Conservation (phyloP, 2,113 vertebrate genomes). For the Oreochromis spilurus region DNA sequence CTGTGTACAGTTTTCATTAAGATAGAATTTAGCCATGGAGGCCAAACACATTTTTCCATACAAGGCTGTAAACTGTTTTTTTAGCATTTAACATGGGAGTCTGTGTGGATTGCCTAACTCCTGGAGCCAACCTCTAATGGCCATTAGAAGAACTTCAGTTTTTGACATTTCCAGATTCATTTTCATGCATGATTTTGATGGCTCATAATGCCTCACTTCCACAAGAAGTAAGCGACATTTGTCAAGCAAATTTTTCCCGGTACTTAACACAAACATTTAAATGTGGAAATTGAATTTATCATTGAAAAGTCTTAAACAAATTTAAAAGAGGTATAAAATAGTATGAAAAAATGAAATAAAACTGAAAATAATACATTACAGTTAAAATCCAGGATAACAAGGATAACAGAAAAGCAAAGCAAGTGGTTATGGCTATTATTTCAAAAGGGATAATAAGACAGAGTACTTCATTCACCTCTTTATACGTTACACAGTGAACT, state of each 20-base stretch:
- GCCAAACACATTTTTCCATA: background rate
- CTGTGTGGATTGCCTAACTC: background rate
- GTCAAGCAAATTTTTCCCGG: background rate
- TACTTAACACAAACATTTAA: background rate
- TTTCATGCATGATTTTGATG: background rate
- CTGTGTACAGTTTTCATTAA: background rate
- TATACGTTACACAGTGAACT: background rate
- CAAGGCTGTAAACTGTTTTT: background rate
- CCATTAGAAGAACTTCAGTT: background rate
- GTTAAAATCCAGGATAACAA: background rate
- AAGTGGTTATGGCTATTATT: background rate
- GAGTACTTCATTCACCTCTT: background rate
- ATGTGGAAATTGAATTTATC: background rate
- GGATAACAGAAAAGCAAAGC: background rate
- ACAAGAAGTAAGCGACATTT: background rate
- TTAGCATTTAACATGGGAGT: background rate
- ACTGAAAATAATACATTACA: background rate
- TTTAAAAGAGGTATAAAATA: background rate
- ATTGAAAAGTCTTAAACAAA: background rate
- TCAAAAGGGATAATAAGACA: background rate
- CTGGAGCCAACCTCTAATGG: background rate
- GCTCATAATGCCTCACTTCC: background rate
- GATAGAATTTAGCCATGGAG: background rate
- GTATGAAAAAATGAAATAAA: background rate
- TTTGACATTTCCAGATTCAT: background rate